These are phyloP conservation scores for Ophion ellenae DNA, from an alignment of 2,888 invertebrate genomes.

Conservation along the genomic window DNA sequence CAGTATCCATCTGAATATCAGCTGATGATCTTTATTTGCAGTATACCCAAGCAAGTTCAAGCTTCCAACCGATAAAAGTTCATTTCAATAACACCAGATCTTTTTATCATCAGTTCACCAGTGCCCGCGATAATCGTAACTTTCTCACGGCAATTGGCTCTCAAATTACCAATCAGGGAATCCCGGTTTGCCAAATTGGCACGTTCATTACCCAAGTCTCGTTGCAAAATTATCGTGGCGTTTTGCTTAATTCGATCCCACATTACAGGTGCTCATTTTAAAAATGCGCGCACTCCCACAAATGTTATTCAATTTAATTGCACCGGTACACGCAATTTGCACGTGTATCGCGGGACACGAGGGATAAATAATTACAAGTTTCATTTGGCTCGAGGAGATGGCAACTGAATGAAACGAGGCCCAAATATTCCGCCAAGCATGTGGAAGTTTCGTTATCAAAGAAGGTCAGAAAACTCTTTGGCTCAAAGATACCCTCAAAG, in stretches of 20 bases:
- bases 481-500: slow-evolving; percentile 20
- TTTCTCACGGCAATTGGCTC: not conserved
- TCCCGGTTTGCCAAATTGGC: not conserved
- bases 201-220: not conserved
- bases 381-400: not conserved
- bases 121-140: not conserved
- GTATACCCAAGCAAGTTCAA: too few species aligned
- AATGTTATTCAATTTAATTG: not conserved
- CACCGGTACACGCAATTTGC: not conserved
- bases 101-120: not conserved
- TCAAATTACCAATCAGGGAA: not conserved
- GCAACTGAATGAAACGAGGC: not conserved
- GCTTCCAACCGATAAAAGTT: not conserved
- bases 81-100: not conserved
- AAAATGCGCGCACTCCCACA: not conserved
- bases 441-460: slow-evolving; percentile 34
- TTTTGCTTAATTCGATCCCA: not conserved
- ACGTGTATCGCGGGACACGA: not conserved
- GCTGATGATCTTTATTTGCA: too few species aligned
- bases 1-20: not conserved
- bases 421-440: not conserved
- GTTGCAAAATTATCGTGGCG: not conserved
- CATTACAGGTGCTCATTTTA: not conserved
- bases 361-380: not conserved
- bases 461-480: slow-evolving; percentile 43